phyloP scores from a whole-genome alignment of 2,797 vertebrate species.

The Myripristis jacobus region DNA sequence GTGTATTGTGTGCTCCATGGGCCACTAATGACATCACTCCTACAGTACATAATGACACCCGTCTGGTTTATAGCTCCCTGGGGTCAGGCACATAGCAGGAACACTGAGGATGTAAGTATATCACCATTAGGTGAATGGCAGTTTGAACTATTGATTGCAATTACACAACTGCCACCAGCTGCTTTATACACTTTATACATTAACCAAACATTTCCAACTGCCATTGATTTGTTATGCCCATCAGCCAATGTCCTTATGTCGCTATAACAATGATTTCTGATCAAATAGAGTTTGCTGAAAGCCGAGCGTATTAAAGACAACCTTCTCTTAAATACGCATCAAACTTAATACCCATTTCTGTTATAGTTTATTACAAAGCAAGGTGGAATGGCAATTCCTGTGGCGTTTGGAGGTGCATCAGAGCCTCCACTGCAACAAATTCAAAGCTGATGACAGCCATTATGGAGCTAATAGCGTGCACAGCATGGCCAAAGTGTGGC shows the following conservation, averaged over 20 bases:
- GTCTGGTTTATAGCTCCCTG: conserved; percentile 61
- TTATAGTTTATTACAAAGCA: neutral
- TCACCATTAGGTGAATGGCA: conserved; percentile 60
- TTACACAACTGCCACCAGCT: conserved; percentile 69
- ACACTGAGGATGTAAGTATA: conserved; percentile 40
- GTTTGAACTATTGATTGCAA: conserved; percentile 74
- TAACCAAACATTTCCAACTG: conserved; percentile 56
- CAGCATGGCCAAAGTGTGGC: conserved; percentile 49
- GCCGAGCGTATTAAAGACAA: neutral
- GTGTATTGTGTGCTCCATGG: conserved; percentile 5
- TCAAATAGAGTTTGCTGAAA: neutral
- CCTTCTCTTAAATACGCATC: neutral
- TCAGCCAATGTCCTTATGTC: conserved; percentile 14
- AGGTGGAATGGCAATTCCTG: neutral
- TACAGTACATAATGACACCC: conserved; percentile 66
- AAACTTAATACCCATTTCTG: neutral
- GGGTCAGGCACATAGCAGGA: conserved; percentile 52
- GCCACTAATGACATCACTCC: conserved; percentile 59
- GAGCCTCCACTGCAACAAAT: conserved; percentile 29
- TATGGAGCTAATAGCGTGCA: conserved; percentile 39
- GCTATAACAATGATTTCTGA: conserved; percentile 19
- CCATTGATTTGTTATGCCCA: conserved; percentile 48
- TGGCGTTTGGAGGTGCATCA: conserved; percentile 3
- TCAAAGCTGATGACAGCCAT: conserved; percentile 61
- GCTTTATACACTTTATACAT: conserved; percentile 40